Evolutionary conservation across 2,113 vertebrate genomes (phyloP), one percentile per base, ranked within the genome.

Genomic region (Odocoileus hemionus): DNA sequence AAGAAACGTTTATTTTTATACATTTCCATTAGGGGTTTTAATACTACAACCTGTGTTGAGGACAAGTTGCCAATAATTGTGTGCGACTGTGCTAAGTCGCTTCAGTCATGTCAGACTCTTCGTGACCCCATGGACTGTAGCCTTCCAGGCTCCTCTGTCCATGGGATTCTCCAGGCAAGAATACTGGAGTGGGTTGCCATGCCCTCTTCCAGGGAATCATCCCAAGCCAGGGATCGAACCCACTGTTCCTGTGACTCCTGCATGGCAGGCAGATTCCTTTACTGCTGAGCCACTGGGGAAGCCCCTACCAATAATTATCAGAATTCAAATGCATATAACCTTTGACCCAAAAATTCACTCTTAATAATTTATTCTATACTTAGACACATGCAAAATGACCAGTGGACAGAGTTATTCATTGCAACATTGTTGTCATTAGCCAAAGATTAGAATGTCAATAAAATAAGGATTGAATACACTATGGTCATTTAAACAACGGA

Each of bases 381-480:
- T 78, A 86, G 6, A 30, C 47, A 91, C 43, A 91, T 26, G 28
- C 12, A 67, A 91, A 78, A 79, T 84, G 86, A 83, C 5, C 9
- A 5, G 67, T 5, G 39, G 33, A 70, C 25, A 64, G 26, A 11
- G 9, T 52, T 76, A 82, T 57, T 95, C 26, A 76, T 30, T 86
- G 10, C 14, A 23, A 64, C 47, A 50, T 23, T 54, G 17, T 74
- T 64, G 36, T 25, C 30, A 52, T 61, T 52, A 91, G 61, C 80
- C 86, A 87, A 64, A 93, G 54, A 91, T 83, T 57, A 82, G 26
- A 76, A 76, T 64, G 58, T 92, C n/a, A 85, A 76, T 92, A 96
- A 91, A 52, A 58, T 57, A 86, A 90, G 26, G 23, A 78, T 58
- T 87, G 57, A 93, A 58, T 92, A 91, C 86, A 64, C 43, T 33